Percentiles rank a stretch among this genome's conserved stretches.
These are phyloP conservation scores for Chloroceryle aenea DNA, from an alignment of 2,113 vertebrate genomes.

Conservation along the genomic window DNA sequence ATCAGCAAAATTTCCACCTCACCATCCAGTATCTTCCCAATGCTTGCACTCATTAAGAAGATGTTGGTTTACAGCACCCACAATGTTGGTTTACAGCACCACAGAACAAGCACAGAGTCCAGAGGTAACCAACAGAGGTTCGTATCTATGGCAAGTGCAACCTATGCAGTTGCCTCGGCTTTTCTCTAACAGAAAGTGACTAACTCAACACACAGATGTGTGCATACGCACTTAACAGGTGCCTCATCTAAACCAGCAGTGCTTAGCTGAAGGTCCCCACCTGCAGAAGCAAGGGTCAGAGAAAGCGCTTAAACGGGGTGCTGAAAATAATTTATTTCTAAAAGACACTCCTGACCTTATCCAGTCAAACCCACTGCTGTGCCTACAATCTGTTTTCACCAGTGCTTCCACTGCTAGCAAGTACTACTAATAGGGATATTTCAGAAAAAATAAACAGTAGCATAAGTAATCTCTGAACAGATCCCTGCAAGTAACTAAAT, in stretches of 20 bases:
- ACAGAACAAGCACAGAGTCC: neutral
- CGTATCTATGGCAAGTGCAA: neutral
- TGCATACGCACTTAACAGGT: rapidly evolving
- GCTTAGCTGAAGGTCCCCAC: neutral
- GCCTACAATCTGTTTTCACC: neutral
- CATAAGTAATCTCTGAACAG: neutral
- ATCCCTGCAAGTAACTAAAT: neutral
- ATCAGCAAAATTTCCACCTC: neutral
- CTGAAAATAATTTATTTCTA: neutral
- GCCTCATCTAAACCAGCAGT: neutral
- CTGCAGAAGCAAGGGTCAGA: neutral
- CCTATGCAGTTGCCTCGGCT: neutral
- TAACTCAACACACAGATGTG: neutral
- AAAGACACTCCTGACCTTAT: neutral
- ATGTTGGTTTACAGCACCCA: neutral
- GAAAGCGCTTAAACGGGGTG: neutral
- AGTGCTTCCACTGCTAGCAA: neutral
- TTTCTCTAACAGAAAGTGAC: neutral
- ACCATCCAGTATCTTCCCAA: neutral
- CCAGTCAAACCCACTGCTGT: neutral
- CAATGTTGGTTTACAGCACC: neutral
- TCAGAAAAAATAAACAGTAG: neutral
- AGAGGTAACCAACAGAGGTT: neutral
- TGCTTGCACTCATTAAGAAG: neutral
- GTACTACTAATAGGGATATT: neutral